phyloP scores from a whole-genome alignment of 2,888 invertebrate species.

The Acleris literana region DNA sequence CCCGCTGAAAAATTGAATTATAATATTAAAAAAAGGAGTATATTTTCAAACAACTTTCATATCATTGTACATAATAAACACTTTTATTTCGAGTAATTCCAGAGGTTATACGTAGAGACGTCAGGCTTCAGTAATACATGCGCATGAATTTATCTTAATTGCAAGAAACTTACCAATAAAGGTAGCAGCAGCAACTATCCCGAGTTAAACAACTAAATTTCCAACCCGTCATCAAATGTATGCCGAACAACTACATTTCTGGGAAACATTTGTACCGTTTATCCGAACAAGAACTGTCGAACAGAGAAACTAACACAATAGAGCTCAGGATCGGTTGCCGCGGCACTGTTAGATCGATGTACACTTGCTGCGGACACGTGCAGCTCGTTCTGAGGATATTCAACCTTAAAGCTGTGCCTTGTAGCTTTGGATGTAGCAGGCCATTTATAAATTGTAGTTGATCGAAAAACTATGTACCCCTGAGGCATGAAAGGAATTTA shows the following conservation, averaged over 20 bases:
- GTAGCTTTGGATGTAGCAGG: slow-evolving; percentile 1
- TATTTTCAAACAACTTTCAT: too few relatives aligned
- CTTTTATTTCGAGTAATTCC: too few relatives aligned
- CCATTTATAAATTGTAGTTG: slow-evolving; percentile 5
- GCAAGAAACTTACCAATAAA: too few relatives aligned
- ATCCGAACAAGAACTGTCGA: slow-evolving; percentile 20
- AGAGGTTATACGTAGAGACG: too few relatives aligned
- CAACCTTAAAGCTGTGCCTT: not conserved
- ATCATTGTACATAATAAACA: too few relatives aligned
- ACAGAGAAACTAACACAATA: slow-evolving; percentile 32
- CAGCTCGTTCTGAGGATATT: not conserved
- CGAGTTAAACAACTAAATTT: slow-evolving; percentile 8
- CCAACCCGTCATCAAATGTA: slow-evolving; percentile 9
- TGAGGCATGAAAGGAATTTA: slow-evolving; percentile 5
- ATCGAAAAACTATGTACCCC: slow-evolving; percentile 16
- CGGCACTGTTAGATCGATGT: slow-evolving; percentile 29
- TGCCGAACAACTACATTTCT: slow-evolving; percentile 18
- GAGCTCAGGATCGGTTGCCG: slow-evolving; percentile 22
- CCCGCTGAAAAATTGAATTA: too few relatives aligned
- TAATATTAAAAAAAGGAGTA: too few relatives aligned
- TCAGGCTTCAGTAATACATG: too few relatives aligned
- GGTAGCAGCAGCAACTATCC: too few relatives aligned
- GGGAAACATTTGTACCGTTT: slow-evolving; percentile 30
- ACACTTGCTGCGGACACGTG: not conserved
- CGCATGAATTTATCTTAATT: too few relatives aligned